Evolutionary conservation across 2,113 vertebrate species (phyloP).

Genomic region (Neotoma lepida): DNA sequence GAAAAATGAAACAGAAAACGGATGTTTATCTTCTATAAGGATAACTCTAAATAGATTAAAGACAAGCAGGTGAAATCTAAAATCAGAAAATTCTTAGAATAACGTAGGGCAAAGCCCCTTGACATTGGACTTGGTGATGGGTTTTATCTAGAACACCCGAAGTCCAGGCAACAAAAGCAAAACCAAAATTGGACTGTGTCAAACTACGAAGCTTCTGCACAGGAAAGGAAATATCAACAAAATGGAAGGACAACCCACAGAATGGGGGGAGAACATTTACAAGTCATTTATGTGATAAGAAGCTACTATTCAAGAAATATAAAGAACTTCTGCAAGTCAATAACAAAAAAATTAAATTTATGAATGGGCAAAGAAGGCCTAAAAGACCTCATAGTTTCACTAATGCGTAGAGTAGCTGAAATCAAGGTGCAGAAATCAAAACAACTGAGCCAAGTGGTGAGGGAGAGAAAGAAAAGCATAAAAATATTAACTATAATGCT

Average conservation of each 20-base stretch:
- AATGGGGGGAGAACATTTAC: background rate
- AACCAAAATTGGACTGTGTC: background rate
- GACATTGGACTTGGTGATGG: background rate
- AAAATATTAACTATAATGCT: background rate
- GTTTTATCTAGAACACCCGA: background rate
- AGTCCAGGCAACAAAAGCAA: background rate
- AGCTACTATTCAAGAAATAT: background rate
- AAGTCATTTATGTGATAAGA: background rate
- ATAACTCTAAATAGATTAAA: constrained; percentile 1
- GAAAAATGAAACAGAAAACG: background rate
- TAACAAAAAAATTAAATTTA: background rate
- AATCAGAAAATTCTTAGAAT: background rate
- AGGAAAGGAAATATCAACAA: background rate
- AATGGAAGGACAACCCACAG: background rate
- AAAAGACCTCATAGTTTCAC: background rate
- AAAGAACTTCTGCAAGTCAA: background rate
- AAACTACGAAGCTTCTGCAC: background rate
- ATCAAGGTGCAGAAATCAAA: background rate
- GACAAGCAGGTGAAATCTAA: background rate
- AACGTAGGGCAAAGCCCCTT: background rate
- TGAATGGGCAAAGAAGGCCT: background rate
- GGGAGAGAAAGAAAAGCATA: background rate
- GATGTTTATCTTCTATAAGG: background rate
- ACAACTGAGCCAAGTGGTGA: background rate
- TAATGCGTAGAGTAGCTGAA: background rate